phyloP scores from a whole-genome alignment of 2,888 invertebrate species.

The Noctua fimbriata region DNA sequence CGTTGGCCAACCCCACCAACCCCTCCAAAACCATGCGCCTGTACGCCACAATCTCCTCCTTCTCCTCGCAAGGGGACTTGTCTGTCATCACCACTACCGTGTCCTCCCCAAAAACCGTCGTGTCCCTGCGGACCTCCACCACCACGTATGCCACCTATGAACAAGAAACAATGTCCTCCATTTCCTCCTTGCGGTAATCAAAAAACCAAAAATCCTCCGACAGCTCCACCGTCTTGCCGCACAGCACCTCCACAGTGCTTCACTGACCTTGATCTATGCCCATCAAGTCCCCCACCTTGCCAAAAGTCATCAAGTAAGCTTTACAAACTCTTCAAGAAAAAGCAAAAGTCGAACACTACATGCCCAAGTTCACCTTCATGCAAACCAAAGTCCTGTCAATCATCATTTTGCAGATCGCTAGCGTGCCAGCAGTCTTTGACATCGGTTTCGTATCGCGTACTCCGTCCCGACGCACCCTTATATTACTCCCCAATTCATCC shows the following conservation, averaged over 20 bases:
- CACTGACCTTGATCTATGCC: constrained; percentile 26
- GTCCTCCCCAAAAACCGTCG: neutral
- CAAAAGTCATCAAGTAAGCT: constrained; percentile 7
- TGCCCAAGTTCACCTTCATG: constrained; percentile 33
- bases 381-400: constrained; percentile 14
- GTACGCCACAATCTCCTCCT: neutral
- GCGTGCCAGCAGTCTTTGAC: constrained; percentile 39
- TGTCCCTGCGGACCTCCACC: neutral
- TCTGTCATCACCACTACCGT: neutral
- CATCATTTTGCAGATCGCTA: constrained; percentile 34
- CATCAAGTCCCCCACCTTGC: constrained; percentile 33
- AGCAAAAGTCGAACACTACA: neutral
- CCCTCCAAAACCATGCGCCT: neutral
- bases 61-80: constrained; percentile 21
- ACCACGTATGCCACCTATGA: neutral
- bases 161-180: constrained; percentile 8
- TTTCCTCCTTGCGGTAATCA: neutral
- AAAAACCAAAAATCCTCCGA: constrained; percentile 2
- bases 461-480: constrained; percentile 44
- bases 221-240: constrained; percentile 2
- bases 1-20: neutral
- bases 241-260: constrained; percentile 20
- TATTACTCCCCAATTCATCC: constrained; percentile 61
- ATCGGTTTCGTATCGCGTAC: constrained; percentile 23
- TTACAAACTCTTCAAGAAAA: constrained; percentile 30